Percentiles rank a stretch among this genome's conserved stretches.
Evolutionary conservation across 1,140 invertebrate species (phyloP).

Genomic region (Hestina assimilis): DNA sequence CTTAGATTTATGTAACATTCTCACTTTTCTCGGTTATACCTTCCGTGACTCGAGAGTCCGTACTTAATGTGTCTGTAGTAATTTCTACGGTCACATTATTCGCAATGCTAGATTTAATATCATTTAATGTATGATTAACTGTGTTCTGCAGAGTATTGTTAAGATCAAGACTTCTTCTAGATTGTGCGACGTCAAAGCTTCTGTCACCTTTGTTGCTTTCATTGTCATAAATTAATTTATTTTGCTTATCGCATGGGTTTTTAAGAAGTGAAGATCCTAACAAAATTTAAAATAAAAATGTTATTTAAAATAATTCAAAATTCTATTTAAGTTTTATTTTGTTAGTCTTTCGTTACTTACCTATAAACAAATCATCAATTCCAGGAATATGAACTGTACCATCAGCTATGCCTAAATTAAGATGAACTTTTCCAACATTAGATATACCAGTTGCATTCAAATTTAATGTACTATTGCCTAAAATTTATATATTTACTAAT

Average conservation of each 20-base stretch:
- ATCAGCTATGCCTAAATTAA: conserved; percentile 42
- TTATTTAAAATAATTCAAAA: neutral
- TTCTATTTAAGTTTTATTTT: neutral
- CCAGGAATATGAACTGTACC: conserved; percentile 48
- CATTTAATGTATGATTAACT: no score
- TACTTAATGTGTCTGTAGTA: neutral
- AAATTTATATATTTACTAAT: conserved; percentile 12
- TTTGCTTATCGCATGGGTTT: conserved; percentile 2
- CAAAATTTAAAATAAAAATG: neutral
- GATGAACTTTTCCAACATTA: conserved; percentile 51
- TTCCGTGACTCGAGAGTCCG: neutral
- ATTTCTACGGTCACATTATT: neutral
- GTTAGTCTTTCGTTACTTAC: conserved; percentile 33
- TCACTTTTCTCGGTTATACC: neutral
- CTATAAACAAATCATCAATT: conserved; percentile 46
- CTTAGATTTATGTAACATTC: neutral
- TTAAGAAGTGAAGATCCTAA: conserved; percentile 2
- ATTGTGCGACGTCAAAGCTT: neutral
- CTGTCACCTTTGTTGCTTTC: neutral
- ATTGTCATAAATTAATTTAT: neutral
- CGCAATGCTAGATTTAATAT: no score
- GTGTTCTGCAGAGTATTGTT: neutral
- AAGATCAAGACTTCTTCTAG: neutral
- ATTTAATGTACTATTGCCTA: conserved; percentile 51
- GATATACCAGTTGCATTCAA: conserved; percentile 58